Conservation (phyloP, 2,888 invertebrate genomes). For the Colostygia pectinataria region DNA sequence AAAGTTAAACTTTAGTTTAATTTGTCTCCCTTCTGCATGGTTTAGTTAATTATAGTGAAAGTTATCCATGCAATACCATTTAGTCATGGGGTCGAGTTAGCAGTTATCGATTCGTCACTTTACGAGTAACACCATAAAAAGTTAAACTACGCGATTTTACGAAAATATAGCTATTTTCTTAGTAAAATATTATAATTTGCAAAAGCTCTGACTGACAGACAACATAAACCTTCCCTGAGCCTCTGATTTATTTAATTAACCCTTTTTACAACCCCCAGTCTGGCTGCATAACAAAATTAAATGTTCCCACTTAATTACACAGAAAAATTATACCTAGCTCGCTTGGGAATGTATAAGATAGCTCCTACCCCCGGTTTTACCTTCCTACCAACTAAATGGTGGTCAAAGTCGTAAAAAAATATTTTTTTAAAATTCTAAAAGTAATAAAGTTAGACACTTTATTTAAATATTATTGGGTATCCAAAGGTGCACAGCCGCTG, state of each 20-base stretch:
- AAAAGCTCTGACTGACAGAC: conserved; percentile 13
- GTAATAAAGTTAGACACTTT: not conserved
- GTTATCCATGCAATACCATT: too few species aligned
- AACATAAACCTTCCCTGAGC: conserved; percentile 7
- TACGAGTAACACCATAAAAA: not conserved
- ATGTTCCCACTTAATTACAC: conserved; percentile 24
- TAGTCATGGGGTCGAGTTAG: too few species aligned
- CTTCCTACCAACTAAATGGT: not conserved
- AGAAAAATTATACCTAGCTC: conserved; percentile 15
- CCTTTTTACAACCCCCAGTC: conserved; percentile 19
- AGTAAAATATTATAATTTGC: too few species aligned
- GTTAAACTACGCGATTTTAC: too few species aligned
- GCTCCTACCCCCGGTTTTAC: not conserved
- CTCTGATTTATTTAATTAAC: conserved; percentile 14
- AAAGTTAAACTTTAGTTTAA: too few species aligned
- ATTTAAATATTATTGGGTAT: too few species aligned
- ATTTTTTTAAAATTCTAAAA: not conserved
- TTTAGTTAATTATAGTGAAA: too few species aligned
- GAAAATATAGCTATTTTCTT: too few species aligned
- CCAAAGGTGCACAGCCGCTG: too few species aligned
- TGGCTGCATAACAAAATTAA: conserved; percentile 25
- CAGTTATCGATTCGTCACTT: not conserved
- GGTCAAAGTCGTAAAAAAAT: too few species aligned
- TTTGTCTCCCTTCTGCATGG: too few species aligned
- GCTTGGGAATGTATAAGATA: conserved; percentile 2